Conservation (phyloP, 2,797 vertebrate genomes). For the Ptychadena robeensis region DNA sequence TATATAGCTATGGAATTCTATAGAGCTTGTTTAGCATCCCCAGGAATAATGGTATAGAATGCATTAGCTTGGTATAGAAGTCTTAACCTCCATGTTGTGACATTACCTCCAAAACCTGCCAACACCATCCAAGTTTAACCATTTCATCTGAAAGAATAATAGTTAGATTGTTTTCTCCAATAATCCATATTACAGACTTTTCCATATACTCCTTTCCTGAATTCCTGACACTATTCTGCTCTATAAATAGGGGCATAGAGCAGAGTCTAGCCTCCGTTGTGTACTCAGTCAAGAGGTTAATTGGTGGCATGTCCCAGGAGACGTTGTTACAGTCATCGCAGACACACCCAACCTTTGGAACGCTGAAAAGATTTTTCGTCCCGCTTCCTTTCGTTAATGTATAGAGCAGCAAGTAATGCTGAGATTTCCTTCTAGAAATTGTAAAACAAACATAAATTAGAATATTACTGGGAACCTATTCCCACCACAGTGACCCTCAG, state of each 20-base stretch:
- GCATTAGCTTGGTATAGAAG: no score
- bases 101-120: not conserved
- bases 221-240: not conserved
- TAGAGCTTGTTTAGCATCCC: no score
- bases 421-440: not conserved
- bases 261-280: not conserved
- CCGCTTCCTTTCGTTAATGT: not conserved
- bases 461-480: not conserved
- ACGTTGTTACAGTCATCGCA: not conserved
- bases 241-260: not conserved
- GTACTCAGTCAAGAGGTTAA: slow-evolving; percentile 2
- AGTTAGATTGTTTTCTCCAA: not conserved
- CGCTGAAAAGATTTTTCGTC: not conserved
- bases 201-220: not conserved
- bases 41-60: no score
- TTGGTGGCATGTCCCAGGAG: not conserved
- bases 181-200: not conserved
- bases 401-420: not conserved
- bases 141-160: not conserved
- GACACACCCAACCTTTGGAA: slow-evolving; percentile 20
- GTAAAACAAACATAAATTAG: not conserved
- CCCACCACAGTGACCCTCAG: no score
- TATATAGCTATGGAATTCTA: no score
- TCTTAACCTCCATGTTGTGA: no score
- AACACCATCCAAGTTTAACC: not conserved